A percentile compares a stretch with the other conserved stretches of the same genome.
Evolutionary conservation across 2,113 vertebrate genomes (phyloP).

Genomic region (Mugil cephalus): DNA sequence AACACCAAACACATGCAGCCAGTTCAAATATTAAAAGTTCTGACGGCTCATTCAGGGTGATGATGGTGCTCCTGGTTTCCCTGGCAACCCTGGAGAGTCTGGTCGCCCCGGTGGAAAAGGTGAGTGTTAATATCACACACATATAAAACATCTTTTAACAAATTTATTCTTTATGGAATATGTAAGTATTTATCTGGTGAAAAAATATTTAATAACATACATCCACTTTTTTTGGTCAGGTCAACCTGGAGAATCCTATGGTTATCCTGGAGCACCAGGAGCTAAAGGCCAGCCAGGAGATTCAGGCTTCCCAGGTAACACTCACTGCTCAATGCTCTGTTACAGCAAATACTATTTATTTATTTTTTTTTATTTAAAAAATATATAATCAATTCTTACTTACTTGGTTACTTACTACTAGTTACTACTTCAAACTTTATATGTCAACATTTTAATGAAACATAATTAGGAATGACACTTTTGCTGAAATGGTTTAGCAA

Average conservation of each 20-base stretch:
- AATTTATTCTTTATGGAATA: neutral
- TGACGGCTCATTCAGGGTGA: constrained; percentile 83
- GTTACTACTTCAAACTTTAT: neutral
- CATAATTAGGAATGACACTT: too few relatives aligned
- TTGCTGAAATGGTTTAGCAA: neutral
- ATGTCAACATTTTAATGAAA: too few relatives aligned
- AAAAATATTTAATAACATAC: neutral
- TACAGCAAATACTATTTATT: neutral
- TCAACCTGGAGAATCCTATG: constrained; percentile 83
- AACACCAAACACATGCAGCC: neutral
- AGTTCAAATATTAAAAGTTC: neutral
- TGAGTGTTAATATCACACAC: constrained; percentile 65
- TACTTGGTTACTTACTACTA: too few relatives aligned
- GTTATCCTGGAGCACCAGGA: constrained; percentile 83
- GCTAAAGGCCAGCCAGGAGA: constrained; percentile 87
- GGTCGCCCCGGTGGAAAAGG: constrained; percentile 90
- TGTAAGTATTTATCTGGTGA: neutral
- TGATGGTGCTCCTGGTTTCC: constrained; percentile 82
- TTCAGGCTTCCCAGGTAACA: constrained; percentile 86
- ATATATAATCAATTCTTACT: too few relatives aligned
- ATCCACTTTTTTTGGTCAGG: constrained; percentile 76
- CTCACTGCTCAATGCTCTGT: neutral
- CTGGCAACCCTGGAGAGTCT: constrained; percentile 82
- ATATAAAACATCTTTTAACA: too few relatives aligned
- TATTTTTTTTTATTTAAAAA: too few relatives aligned